Conservation (phyloP, 2,113 vertebrate species). For the Galeopterus variegatus region DNA sequence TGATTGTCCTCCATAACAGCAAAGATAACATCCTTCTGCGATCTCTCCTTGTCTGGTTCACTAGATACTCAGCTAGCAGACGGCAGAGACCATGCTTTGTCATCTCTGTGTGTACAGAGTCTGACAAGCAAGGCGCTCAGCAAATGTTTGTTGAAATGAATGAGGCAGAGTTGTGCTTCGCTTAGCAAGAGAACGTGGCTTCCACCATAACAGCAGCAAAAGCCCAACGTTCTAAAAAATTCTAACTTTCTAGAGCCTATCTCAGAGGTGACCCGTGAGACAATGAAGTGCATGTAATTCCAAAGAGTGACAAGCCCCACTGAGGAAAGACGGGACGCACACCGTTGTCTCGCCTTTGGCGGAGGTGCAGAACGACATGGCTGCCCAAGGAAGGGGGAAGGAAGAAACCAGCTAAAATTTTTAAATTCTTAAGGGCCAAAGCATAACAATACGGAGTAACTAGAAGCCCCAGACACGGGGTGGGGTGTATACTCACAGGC, state of each 20-base stretch:
- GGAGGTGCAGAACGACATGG: background rate
- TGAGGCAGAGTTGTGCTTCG: background rate
- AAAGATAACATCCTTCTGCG: background rate
- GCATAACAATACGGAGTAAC: background rate
- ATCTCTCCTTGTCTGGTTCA: background rate
- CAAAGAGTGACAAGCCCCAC: background rate
- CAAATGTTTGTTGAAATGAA: background rate
- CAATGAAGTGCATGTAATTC: background rate
- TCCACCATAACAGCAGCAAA: background rate
- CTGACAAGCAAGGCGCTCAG: background rate
- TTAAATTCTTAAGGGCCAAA: background rate
- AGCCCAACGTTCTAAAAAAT: background rate
- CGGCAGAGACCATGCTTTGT: background rate
- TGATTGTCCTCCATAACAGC: rapidly evolving
- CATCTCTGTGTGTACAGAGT: background rate
- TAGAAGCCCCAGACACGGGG: background rate
- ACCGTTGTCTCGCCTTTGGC: too few relatives aligned
- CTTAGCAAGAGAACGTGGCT: background rate
- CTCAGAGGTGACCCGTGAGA: background rate
- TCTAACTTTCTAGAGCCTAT: background rate
- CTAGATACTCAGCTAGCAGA: background rate
- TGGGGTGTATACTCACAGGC: rapidly evolving
- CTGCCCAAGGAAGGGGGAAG: background rate
- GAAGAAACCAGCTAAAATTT: background rate
- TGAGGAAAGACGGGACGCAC: rapidly evolving